Conservation (phyloP, 2,888 invertebrate genomes). For the Clanis bilineata region DNA sequence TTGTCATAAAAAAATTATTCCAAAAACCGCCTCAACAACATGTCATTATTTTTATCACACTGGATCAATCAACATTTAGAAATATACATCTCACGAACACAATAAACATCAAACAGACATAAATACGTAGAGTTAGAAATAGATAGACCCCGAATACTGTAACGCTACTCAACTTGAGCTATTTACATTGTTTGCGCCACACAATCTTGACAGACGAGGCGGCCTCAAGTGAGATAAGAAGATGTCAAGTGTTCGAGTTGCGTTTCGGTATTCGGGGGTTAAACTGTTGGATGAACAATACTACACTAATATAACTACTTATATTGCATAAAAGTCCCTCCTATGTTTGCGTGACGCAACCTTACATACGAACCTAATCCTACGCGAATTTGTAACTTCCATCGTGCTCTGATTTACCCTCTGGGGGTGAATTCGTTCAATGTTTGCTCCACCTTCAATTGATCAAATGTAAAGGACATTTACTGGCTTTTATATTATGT, state of each 20-base stretch:
- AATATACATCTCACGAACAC: not conserved
- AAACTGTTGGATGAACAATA: not conserved
- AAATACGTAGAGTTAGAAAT: not conserved
- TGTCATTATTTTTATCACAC: too few relatives aligned
- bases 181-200: too few relatives aligned
- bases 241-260: too few relatives aligned
- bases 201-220: too few relatives aligned
- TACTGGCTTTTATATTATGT: too few relatives aligned
- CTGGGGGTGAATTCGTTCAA: conserved; percentile 50
- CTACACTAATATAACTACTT: conserved; percentile 37
- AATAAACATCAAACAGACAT: not conserved
- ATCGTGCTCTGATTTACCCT: conserved; percentile 77
- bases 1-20: too few relatives aligned
- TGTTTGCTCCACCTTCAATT: conserved; percentile 43
- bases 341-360: conserved; percentile 51
- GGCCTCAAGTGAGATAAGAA: too few relatives aligned
- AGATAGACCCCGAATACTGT: too few relatives aligned
- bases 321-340: conserved; percentile 79
- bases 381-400: conserved; percentile 79
- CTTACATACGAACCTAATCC: conserved; percentile 61
- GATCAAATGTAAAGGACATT: too few relatives aligned
- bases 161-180: too few relatives aligned
- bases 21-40: too few relatives aligned
- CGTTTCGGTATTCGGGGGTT: too few relatives aligned
- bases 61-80: not conserved